Conservation (phyloP, 2,113 vertebrate species). For the Myrmecophaga tridactyla region DNA sequence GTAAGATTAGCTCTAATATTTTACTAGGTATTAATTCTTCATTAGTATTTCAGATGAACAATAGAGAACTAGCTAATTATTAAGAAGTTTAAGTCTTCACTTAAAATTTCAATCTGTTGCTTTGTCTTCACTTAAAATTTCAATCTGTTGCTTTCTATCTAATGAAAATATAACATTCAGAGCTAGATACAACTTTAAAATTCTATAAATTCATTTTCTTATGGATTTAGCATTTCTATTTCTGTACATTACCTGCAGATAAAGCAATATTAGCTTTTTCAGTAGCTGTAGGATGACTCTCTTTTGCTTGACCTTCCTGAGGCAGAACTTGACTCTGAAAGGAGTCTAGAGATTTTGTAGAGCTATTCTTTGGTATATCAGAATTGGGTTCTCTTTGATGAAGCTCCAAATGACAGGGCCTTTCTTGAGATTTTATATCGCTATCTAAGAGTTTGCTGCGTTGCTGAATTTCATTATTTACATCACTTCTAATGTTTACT, state of each 20-base stretch:
- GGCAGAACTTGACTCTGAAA: constrained; percentile 88
- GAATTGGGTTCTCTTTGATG: constrained; percentile 87
- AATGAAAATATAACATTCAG: constrained; percentile 79
- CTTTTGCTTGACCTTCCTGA: constrained; percentile 90
- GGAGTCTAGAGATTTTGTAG: constrained; percentile 84
- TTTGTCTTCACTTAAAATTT: constrained; percentile 72
- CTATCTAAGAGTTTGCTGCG: constrained; percentile 76
- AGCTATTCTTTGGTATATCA: constrained; percentile 85
- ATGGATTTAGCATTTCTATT: constrained; percentile 83
- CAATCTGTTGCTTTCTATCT: constrained; percentile 60
- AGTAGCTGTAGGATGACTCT: constrained; percentile 84
- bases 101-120: constrained; percentile 65
- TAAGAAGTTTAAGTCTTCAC: constrained; percentile 77
- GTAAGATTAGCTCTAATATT: constrained; percentile 64
- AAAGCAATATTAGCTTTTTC: constrained; percentile 90
- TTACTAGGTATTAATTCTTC: constrained; percentile 74
- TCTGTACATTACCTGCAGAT: constrained; percentile 99
- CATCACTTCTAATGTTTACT: constrained; percentile 51
- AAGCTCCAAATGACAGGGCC: constrained; percentile 94
- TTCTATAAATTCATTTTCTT: constrained; percentile 76
- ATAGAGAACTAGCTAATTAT: constrained; percentile 70
- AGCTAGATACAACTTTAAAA: constrained; percentile 74
- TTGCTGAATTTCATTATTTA: constrained; percentile 69
- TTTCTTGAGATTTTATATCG: constrained; percentile 91
- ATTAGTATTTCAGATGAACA: constrained; percentile 73